These are phyloP conservation scores for Drosophila sucinea DNA, from an alignment of 1,140 invertebrate species.

Conservation along the genomic window DNA sequence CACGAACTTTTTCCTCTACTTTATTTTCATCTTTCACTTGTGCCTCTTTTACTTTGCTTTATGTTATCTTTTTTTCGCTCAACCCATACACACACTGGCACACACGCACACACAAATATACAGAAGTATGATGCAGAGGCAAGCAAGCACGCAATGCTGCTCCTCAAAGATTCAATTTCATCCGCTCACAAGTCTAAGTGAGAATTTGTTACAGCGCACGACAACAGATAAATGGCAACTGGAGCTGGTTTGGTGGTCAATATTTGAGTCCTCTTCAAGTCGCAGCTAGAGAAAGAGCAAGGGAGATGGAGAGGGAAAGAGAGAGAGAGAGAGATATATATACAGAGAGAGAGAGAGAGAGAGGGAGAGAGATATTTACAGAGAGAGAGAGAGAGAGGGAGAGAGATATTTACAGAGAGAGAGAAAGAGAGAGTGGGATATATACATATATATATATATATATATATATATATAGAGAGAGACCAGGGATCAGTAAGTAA, in stretches of 20 bases:
- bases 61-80: conserved; percentile 71
- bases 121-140: conserved; percentile 20
- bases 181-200: conserved; percentile 46
- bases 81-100: conserved; percentile 25
- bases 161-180: conserved; percentile 61
- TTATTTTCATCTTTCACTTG: conserved; percentile 78
- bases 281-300: background rate
- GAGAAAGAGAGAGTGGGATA: no score
- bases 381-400: no score
- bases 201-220: conserved; percentile 51
- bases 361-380: no score
- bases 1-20: conserved; percentile 70
- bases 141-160: conserved; percentile 67
- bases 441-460: no score
- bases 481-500: background rate
- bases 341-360: no score
- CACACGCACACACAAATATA: conserved; percentile 45
- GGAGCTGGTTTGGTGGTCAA: conserved; percentile 36
- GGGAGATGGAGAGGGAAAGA: no score
- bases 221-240: conserved; percentile 76
- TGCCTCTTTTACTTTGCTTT: conserved; percentile 64
- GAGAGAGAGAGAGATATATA: no score
- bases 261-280: background rate
- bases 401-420: no score
- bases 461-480: background rate